Conservation (phyloP, 1,140 invertebrate species). For the Hypsibius dujardini region DNA sequence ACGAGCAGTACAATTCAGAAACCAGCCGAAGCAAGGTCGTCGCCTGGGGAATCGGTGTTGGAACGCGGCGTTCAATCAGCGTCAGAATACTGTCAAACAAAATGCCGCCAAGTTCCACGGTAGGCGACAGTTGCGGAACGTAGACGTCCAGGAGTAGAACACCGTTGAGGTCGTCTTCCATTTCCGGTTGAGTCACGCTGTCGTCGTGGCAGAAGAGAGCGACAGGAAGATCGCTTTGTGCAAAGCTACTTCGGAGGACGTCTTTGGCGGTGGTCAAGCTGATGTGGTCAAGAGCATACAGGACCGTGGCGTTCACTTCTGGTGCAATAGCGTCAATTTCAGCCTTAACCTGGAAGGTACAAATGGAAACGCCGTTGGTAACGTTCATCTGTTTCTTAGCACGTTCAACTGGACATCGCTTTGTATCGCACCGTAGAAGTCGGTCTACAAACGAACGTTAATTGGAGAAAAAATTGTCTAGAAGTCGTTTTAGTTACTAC, state of each 20-base stretch:
- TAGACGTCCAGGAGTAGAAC: background rate
- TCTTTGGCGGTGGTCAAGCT: too few species aligned
- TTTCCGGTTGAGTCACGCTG: background rate
- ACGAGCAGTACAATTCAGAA: background rate
- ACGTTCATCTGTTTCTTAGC: too few species aligned
- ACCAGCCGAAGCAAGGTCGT: background rate
- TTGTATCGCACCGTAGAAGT: background rate
- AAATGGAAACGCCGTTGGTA: too few species aligned
- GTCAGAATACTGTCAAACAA: background rate
- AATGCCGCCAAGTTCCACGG: background rate
- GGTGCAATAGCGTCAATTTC: too few species aligned
- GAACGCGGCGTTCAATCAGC: background rate
- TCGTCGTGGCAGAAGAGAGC: background rate
- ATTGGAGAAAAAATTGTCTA: too few species aligned
- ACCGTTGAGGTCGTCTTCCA: background rate
- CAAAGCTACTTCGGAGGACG: too few species aligned
- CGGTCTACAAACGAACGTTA: too few species aligned
- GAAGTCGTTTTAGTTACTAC: too few species aligned
- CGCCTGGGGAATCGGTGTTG: background rate
- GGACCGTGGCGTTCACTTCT: too few species aligned
- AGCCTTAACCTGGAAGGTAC: too few species aligned
- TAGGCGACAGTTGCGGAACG: background rate
- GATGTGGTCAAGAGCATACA: too few species aligned
- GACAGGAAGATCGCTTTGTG: background rate
- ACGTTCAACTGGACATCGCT: too few species aligned